phyloP scores from a whole-genome alignment of 2,888 invertebrate species.

The Orchestes rusci region DNA sequence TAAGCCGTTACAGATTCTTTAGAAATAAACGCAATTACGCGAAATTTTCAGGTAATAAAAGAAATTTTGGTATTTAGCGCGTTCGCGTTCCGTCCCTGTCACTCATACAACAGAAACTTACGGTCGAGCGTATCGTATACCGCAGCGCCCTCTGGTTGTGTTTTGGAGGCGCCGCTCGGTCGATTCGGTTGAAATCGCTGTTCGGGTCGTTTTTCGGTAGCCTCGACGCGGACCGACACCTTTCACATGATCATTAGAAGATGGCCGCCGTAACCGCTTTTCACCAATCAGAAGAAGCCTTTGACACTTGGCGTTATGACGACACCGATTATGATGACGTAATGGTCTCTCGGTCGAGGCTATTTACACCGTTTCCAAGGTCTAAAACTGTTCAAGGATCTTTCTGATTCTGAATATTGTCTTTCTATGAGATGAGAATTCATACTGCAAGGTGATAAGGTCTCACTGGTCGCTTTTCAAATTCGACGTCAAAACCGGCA shows the following conservation, averaged over 20 bases:
- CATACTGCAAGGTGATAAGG: no score
- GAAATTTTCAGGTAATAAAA: slow-evolving; percentile 26
- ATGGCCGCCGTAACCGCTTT: slow-evolving; percentile 50
- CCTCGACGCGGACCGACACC: slow-evolving; percentile 37
- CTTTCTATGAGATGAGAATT: no score
- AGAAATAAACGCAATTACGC: slow-evolving; percentile 28
- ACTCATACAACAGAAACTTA: slow-evolving; percentile 25
- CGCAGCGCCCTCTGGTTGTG: slow-evolving; percentile 27
- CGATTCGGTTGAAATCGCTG: slow-evolving; percentile 47
- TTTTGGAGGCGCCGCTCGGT: slow-evolving; percentile 36
- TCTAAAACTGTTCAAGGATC: slow-evolving; percentile 38
- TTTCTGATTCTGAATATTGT: slow-evolving; percentile 22
- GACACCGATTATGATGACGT: slow-evolving; percentile 44
- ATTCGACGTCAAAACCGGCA: neutral
- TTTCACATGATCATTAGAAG: slow-evolving; percentile 57
- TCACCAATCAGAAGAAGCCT: slow-evolving; percentile 41
- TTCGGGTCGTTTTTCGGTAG: slow-evolving; percentile 41
- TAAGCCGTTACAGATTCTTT: slow-evolving; percentile 27
- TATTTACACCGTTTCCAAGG: slow-evolving; percentile 44
- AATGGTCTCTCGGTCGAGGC: slow-evolving; percentile 39
- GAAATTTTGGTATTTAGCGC: slow-evolving; percentile 27
- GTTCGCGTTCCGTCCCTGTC: slow-evolving; percentile 34
- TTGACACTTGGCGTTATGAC: slow-evolving; percentile 39
- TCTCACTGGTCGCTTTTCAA: no score
- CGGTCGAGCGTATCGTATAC: slow-evolving; percentile 16